Percentiles rank a stretch among this genome's conserved stretches.
Conservation (phyloP, 1,140 invertebrate genomes). For the Formica selysi region DNA sequence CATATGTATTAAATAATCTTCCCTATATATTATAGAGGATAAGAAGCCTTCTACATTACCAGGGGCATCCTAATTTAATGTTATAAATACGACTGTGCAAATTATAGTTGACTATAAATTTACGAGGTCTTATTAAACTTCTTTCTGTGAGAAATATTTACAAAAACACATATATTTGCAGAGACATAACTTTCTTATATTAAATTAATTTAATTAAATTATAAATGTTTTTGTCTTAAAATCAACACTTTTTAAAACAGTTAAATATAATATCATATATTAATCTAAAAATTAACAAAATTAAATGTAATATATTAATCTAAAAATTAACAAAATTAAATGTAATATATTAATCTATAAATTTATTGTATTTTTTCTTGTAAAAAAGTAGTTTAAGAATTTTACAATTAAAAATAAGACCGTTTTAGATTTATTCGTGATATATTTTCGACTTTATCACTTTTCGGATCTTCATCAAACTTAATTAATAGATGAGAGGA, state of each 20-base stretch:
- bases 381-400: neutral
- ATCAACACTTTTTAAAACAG: neutral
- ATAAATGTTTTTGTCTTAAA: neutral
- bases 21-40: slow-evolving; percentile 26
- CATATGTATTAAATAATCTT: slow-evolving; percentile 67
- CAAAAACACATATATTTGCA: neutral
- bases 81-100: slow-evolving; percentile 36
- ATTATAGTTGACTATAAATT: slow-evolving; percentile 35
- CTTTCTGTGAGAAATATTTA: neutral
- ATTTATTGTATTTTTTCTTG: neutral
- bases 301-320: too few species aligned
- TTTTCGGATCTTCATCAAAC: slow-evolving; percentile 44
- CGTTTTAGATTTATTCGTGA: neutral
- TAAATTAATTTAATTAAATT: neutral
- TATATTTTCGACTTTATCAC: slow-evolving; percentile 18
- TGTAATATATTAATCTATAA: neutral
- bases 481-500: slow-evolving; percentile 64
- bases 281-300: neutral
- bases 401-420: neutral
- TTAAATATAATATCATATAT: neutral
- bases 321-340: neutral
- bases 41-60: slow-evolving; percentile 35
- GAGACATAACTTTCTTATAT: neutral
- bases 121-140: slow-evolving; percentile 1
- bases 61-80: slow-evolving; percentile 52